Percentiles rank a stretch among this genome's conserved stretches.
phyloP scores from a whole-genome alignment of 2,888 invertebrate genomes.

The Rhaphigaster nebulosa region DNA sequence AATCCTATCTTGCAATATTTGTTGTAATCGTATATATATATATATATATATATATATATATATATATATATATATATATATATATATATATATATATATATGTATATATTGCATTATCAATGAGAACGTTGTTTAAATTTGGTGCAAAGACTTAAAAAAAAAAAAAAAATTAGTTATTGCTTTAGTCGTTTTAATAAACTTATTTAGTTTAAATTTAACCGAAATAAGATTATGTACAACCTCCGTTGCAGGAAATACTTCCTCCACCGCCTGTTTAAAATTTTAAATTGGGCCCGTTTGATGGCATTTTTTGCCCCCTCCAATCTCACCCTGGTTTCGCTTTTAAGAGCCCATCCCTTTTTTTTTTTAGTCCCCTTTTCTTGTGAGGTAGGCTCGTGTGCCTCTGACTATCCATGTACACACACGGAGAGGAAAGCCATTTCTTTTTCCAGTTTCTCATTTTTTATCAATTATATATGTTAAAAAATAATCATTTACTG shows the following conservation, averaged over 20 bases:
- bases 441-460: not conserved
- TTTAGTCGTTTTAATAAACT: not conserved
- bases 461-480: too few relatives aligned
- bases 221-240: not conserved
- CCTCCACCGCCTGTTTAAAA: not conserved
- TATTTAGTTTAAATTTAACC: not conserved
- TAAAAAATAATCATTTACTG: too few relatives aligned
- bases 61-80: too few relatives aligned
- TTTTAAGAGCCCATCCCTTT: not conserved
- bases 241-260: not conserved
- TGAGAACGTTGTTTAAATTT: not conserved
- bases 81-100: too few relatives aligned
- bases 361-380: not conserved
- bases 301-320: not conserved
- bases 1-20: too few relatives aligned
- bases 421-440: not conserved
- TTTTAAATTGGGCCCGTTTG: not conserved
- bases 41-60: too few relatives aligned
- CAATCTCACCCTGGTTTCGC: slow-evolving; percentile 3
- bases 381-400: not conserved
- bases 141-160: not conserved
- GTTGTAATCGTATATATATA: too few relatives aligned
- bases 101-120: too few relatives aligned
- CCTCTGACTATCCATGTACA: not conserved
- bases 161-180: not conserved